Conservation (phyloP, 2,888 invertebrate genomes). For the Amphimallon solstitiale region DNA sequence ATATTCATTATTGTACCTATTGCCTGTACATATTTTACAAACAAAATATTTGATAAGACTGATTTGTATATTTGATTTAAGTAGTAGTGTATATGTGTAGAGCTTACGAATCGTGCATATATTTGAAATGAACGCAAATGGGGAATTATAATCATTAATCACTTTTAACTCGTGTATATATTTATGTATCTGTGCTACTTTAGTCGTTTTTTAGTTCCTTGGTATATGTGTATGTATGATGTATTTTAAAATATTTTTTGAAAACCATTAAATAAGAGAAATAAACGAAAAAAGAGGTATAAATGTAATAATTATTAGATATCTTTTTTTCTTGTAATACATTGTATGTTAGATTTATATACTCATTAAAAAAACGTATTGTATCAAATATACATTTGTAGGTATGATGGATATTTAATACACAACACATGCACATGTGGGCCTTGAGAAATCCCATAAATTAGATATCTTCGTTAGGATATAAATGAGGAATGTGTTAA, state of each 20-base stretch:
- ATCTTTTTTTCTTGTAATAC: no score
- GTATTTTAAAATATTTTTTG: neutral
- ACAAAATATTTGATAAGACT: conserved; percentile 28
- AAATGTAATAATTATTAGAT: no score
- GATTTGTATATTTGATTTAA: conserved; percentile 25
- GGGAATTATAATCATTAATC: conserved; percentile 14
- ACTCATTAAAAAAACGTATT: no score
- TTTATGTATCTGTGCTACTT: conserved; percentile 22
- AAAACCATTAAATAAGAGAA: no score
- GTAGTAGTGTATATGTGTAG: conserved; percentile 9
- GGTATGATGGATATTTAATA: no score
- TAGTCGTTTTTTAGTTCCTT: conserved; percentile 45
- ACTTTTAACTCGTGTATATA: conserved; percentile 9
- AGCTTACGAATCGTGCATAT: conserved; percentile 10
- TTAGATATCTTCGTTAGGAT: no score
- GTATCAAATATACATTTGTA: no score
- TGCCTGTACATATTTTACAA: conserved; percentile 6
- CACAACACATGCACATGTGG: no score
- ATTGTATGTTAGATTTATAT: no score
- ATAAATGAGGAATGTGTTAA: no score
- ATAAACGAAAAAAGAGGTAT: no score
- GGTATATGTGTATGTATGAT: conserved; percentile 36
- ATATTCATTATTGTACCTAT: conserved; percentile 30
- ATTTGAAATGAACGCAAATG: conserved; percentile 2
- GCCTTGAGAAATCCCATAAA: no score